These are phyloP conservation scores for Tolypeutes matacus DNA, from an alignment of 2,797 vertebrate genomes.

Conservation along the genomic window DNA sequence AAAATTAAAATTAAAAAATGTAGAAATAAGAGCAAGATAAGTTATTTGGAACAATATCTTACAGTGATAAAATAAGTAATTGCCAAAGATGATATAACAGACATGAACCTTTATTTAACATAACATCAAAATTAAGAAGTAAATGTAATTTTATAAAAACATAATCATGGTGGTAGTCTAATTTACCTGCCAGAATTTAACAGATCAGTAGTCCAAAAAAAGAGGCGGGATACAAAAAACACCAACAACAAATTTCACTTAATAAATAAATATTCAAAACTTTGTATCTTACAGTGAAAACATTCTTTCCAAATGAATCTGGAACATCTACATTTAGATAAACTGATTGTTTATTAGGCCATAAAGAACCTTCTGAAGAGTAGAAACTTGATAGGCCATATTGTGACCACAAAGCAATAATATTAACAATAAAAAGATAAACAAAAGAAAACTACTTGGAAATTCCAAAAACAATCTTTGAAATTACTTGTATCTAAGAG, in stretches of 20 bases:
- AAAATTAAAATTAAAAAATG: too few relatives aligned
- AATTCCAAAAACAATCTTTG: constrained; percentile 7
- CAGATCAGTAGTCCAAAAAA: not conserved
- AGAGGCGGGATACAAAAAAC: not conserved
- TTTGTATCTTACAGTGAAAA: constrained; percentile 20
- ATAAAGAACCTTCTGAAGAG: not conserved
- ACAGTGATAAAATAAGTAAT: not conserved
- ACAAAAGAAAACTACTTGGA: not conserved
- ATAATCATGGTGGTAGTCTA: not conserved
- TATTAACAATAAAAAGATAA: not conserved
- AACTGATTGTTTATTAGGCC: not conserved
- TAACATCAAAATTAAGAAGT: not conserved
- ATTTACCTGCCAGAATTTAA: not conserved
- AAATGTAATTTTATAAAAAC: not conserved
- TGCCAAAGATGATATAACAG: not conserved
- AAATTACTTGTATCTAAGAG: not conserved
- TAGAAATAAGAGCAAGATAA: not conserved
- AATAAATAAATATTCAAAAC: not conserved
- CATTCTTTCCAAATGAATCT: constrained; percentile 8
- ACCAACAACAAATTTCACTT: not conserved
- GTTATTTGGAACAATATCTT: not conserved
- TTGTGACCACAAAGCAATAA: not conserved
- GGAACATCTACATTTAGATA: not conserved
- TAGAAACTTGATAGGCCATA: not conserved
- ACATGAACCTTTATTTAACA: not conserved